These are phyloP conservation scores for Cnemophilus loriae DNA, from an alignment of 2,113 vertebrate genomes.

Conservation along the genomic window DNA sequence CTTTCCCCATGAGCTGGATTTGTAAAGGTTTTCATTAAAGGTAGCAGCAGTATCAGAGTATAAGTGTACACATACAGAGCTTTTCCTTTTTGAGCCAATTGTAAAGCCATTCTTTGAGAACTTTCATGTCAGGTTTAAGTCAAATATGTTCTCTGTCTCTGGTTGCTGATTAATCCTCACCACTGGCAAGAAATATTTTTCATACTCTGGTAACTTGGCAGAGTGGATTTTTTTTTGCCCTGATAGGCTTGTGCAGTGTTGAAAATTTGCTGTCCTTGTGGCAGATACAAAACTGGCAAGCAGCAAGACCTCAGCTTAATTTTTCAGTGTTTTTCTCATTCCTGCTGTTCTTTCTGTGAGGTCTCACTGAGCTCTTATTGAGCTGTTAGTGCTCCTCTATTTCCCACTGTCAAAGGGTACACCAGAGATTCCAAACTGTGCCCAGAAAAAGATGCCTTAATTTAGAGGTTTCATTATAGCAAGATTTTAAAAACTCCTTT, in stretches of 20 bases:
- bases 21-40: background rate
- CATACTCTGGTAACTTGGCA: background rate
- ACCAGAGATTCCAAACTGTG: background rate
- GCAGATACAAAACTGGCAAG: background rate
- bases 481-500: background rate
- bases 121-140: background rate
- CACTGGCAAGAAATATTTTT: background rate
- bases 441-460: background rate
- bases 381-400: background rate
- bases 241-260: background rate
- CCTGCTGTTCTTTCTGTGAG: background rate
- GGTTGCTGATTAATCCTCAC: slow-evolving; percentile 2
- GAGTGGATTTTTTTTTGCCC: background rate
- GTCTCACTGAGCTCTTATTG: background rate
- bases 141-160: background rate
- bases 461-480: background rate
- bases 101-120: background rate
- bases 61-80: background rate
- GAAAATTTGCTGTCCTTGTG: background rate
- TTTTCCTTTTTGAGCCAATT: background rate
- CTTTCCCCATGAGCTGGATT: background rate
- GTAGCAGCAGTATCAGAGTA: background rate
- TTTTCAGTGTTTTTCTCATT: background rate
- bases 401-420: background rate
- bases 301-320: background rate